Conservation (phyloP, 2,888 invertebrate species). For the Drosophila aldrichi region DNA sequence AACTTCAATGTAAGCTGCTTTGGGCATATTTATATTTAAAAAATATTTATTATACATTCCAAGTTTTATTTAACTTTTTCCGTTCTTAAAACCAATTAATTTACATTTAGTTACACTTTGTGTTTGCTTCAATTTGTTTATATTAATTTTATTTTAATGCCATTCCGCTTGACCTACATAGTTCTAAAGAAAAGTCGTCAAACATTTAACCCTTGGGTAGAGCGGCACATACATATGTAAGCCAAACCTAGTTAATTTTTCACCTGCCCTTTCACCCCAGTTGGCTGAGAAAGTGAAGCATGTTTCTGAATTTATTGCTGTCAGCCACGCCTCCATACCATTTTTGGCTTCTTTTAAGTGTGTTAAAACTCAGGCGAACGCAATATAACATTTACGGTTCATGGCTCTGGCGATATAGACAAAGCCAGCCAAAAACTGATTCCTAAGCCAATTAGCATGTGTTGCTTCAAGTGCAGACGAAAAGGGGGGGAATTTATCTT, state of each 20-base stretch:
- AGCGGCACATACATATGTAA: background rate
- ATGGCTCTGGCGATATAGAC: slow-evolving; percentile 41
- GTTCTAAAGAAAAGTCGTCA: background rate
- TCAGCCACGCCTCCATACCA: slow-evolving; percentile 26
- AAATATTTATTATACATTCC: too few species aligned
- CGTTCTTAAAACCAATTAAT: background rate
- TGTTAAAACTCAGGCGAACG: slow-evolving; percentile 64
- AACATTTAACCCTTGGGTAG: background rate
- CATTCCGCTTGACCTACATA: slow-evolving; percentile 8
- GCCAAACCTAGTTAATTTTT: slow-evolving; percentile 22
- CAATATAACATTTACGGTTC: slow-evolving; percentile 79
- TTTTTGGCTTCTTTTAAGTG: slow-evolving; percentile 16
- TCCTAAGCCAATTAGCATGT: slow-evolving; percentile 76
- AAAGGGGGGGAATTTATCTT: slow-evolving; percentile 20
- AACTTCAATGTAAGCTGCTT: too few species aligned
- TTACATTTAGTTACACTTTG: too few species aligned
- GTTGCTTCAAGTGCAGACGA: slow-evolving; percentile 17
- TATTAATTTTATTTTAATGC: background rate
- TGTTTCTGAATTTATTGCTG: slow-evolving; percentile 44
- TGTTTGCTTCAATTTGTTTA: slow-evolving; percentile 7
- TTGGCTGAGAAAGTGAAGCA: slow-evolving; percentile 11
- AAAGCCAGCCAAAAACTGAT: slow-evolving; percentile 55
- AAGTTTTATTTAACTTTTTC: background rate
- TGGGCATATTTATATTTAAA: too few species aligned
- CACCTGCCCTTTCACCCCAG: background rate